A percentile compares a stretch with the other conserved stretches of the same genome.
These are phyloP conservation scores for Netelia inedita DNA, from an alignment of 2,888 invertebrate genomes.

Conservation along the genomic window DNA sequence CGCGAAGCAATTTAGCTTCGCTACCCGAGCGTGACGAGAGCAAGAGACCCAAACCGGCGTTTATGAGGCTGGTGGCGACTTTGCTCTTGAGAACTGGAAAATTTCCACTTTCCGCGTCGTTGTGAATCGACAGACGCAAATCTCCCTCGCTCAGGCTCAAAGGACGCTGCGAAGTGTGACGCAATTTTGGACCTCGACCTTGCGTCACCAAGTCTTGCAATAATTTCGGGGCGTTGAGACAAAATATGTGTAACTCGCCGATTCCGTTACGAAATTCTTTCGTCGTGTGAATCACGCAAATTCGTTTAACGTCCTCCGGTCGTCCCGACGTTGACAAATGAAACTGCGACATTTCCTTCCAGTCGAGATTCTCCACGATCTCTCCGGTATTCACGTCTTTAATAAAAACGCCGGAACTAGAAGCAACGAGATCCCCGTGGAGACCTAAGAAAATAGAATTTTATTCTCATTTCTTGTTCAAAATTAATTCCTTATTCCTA, in stretches of 20 bases:
- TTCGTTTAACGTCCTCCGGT: conserved; percentile 87
- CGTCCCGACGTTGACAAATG: conserved; percentile 86
- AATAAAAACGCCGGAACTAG: conserved; percentile 87
- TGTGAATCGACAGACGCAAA: conserved; percentile 77
- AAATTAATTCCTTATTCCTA: no score
- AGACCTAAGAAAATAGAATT: conserved; percentile 82
- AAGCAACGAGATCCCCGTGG: conserved; percentile 87
- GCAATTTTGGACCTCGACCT: conserved; percentile 83
- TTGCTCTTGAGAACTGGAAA: conserved; percentile 73
- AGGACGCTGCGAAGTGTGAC: conserved; percentile 71
- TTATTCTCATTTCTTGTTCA: background rate
- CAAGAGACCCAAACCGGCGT: conserved; percentile 76
- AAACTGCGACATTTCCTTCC: conserved; percentile 88
- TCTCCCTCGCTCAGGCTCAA: conserved; percentile 87
- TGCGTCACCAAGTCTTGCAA: conserved; percentile 85
- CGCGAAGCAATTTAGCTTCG: conserved; percentile 75
- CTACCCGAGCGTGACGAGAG: conserved; percentile 74
- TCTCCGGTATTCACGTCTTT: conserved; percentile 86
- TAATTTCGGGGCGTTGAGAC: conserved; percentile 84
- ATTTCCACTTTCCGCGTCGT: conserved; percentile 68
- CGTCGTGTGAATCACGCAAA: conserved; percentile 88
- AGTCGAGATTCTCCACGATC: conserved; percentile 86
- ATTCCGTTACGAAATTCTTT: conserved; percentile 86
- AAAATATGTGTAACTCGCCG: conserved; percentile 86
- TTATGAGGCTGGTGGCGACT: conserved; percentile 75